Base-by-base conservation (phyloP, 2,888 invertebrate genomes). In the Itoplectis maculator region DNA sequence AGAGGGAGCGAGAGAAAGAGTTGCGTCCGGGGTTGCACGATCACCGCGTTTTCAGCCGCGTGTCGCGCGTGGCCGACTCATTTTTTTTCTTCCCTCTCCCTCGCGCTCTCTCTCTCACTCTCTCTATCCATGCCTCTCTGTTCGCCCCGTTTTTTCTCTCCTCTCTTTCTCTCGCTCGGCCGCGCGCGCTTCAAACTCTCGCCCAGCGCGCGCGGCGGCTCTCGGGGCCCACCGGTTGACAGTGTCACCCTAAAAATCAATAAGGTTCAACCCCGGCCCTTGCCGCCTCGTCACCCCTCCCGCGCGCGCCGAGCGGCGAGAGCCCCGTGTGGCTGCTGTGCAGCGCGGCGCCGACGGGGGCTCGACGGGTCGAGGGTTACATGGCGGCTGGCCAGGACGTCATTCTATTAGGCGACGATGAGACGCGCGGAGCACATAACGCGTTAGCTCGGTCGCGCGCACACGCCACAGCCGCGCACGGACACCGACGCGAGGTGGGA, bases 241-340 rank as follows among this genome's bases (percentile, higher is more conserved):
- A 95, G 94, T 94, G 95, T 95, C 94, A 94, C 94, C 94, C 94
- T 94, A 94, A 95, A 95, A 95, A 95, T 95, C 95, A 95, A 95
- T 95, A 95, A 94, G 94, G 94, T 93, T 93, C 93, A 92, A 93
- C 93, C 93, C 93, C 93, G 92, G 92, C 89, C 89, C 89, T 89
- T 88, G 88, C 92, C 92, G 92, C 92, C 91, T 92, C 93, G 92
- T 92, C 93, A 91, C 91, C 90, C 92, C 89, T n/a, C 47, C 49
- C 56, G 63, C 65, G 81, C n/a, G n/a, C n/a, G n/a, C n/a, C n/a
- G 42, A 23, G 66, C 81, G 56, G 6, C 65, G 70, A 56, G 54
- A 45, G 35, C 35, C 51, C 29, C 54, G 63, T 49, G 45, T n/a
- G n/a, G n/a, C n/a, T n/a, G n/a, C n/a, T n/a, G n/a, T n/a, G n/a